Evolutionary conservation across 2,797 vertebrate species (phyloP).

Genomic region (Anabas testudineus): DNA sequence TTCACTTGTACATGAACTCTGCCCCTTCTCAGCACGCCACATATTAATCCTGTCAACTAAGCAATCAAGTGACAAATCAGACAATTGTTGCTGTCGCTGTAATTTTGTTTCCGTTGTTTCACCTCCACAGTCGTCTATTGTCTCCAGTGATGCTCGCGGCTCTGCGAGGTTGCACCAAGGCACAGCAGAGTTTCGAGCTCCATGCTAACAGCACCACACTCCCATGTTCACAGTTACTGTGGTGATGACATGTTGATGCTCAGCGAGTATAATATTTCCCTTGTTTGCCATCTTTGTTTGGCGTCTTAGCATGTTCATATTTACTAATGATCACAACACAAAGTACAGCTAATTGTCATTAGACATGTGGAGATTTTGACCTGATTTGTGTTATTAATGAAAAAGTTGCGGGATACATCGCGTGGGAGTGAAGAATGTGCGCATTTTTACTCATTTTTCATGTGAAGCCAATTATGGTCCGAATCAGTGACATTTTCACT

Average conservation of each 20-base stretch:
- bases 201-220: too few species aligned
- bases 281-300: neutral
- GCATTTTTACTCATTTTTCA: too few species aligned
- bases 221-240: too few species aligned
- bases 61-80: neutral
- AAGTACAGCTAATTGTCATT: neutral
- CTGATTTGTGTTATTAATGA: neutral
- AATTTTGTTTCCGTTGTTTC: neutral
- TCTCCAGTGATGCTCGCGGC: neutral
- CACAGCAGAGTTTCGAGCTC: neutral
- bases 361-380: neutral
- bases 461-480: neutral
- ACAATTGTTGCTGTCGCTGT: neutral
- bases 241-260: neutral
- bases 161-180: neutral
- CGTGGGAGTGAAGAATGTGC: slow-evolving; percentile 7
- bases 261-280: neutral
- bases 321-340: neutral
- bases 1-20: slow-evolving; percentile 12
- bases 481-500: slow-evolving; percentile 10
- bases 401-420: slow-evolving; percentile 7
- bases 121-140: neutral
- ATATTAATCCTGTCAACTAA: slow-evolving; percentile 1
- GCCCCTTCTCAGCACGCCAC: slow-evolving; percentile 1
- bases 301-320: neutral